Conservation (phyloP, 2,888 invertebrate species). For the Drosophila mulleri region DNA sequence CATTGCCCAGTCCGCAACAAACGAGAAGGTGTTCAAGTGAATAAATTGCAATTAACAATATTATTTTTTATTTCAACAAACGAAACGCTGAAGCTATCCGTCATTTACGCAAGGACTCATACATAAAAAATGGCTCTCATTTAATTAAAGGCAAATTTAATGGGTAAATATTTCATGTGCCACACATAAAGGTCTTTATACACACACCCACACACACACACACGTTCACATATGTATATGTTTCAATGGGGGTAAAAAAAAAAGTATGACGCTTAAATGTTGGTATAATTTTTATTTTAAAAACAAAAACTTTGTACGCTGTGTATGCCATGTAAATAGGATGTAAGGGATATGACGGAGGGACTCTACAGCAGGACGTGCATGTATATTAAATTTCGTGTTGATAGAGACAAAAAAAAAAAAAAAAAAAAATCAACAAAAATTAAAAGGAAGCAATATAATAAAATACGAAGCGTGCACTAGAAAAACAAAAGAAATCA, state of each 20-base stretch:
- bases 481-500: slow-evolving; percentile 61
- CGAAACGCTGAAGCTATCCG: slow-evolving; percentile 48
- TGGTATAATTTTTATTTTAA: slow-evolving; percentile 66
- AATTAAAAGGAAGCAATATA: slow-evolving; percentile 41
- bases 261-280: slow-evolving; percentile 62
- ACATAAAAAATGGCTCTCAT: slow-evolving; percentile 61
- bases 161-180: slow-evolving; percentile 78
- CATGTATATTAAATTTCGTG: slow-evolving; percentile 74
- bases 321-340: slow-evolving; percentile 65
- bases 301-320: slow-evolving; percentile 48
- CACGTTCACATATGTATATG: neutral
- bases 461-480: slow-evolving; percentile 69
- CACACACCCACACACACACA: slow-evolving; percentile 10
- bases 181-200: slow-evolving; percentile 43
- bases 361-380: slow-evolving; percentile 16
- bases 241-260: slow-evolving; percentile 22
- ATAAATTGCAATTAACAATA: slow-evolving; percentile 84
- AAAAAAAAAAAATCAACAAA: neutral
- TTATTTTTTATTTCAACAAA: slow-evolving; percentile 76
- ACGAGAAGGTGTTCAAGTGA: slow-evolving; percentile 81
- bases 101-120: slow-evolving; percentile 35
- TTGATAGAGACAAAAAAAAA: slow-evolving; percentile 50
- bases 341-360: slow-evolving; percentile 24
- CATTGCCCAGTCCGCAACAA: slow-evolving; percentile 8
- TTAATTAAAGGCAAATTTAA: slow-evolving; percentile 82